These are phyloP conservation scores for Caenorhabditis afra DNA, from an alignment of 2,888 invertebrate genomes.

Conservation along the genomic window DNA sequence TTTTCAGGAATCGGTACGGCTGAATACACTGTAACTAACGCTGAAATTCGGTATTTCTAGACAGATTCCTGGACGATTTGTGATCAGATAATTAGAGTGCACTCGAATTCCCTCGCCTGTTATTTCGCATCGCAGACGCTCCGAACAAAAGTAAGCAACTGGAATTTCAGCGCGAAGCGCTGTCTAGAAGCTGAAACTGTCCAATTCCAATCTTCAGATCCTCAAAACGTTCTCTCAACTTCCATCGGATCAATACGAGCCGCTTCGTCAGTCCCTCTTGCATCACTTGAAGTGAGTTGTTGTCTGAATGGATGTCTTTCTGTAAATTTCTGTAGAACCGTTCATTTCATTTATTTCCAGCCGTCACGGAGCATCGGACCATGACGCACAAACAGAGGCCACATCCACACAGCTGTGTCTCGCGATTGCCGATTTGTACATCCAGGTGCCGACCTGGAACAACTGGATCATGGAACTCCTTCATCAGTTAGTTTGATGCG, in stretches of 20 bases:
- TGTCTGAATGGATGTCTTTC: too few relatives aligned
- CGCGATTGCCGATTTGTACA: slow-evolving; percentile 92
- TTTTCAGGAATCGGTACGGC: slow-evolving; percentile 57
- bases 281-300: slow-evolving; percentile 85
- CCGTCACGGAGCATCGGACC: slow-evolving; percentile 54
- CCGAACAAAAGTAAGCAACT: slow-evolving; percentile 82
- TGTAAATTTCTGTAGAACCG: background rate
- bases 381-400: slow-evolving; percentile 81
- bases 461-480: slow-evolving; percentile 91
- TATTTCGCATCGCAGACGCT: slow-evolving; percentile 99
- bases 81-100: slow-evolving; percentile 92
- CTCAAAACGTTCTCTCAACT: slow-evolving; percentile 63
- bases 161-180: slow-evolving; percentile 27
- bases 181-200: background rate
- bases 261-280: slow-evolving; percentile 92
- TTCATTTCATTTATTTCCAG: slow-evolving; percentile 15
- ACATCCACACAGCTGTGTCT: slow-evolving; percentile 92
- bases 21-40: background rate
- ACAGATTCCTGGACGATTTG: slow-evolving; percentile 97
- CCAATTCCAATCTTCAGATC: slow-evolving; percentile 58
- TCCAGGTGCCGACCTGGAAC: slow-evolving; percentile 95
- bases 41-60: slow-evolving; percentile 83
- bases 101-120: slow-evolving; percentile 83
- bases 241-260: slow-evolving; percentile 83
- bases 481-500: slow-evolving; percentile 85